phyloP scores from a whole-genome alignment of 1,140 invertebrate species.

The Heterodera schachtii region DNA sequence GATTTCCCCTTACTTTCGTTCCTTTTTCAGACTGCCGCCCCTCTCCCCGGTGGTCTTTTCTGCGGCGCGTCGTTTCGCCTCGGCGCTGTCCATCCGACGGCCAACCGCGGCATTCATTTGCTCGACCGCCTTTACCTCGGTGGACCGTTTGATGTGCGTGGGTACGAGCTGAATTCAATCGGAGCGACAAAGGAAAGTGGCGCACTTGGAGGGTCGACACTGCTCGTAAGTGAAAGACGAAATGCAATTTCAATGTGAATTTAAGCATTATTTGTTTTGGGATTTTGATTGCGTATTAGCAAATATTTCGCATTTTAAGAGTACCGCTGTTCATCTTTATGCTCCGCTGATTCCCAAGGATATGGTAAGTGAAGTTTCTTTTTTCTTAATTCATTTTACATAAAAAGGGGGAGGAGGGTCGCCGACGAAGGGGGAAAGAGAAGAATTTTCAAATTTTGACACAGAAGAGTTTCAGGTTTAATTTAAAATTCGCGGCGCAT shows the following conservation, averaged over 20 bases:
- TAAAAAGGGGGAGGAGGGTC: too few species aligned
- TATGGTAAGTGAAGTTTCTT: slow-evolving; percentile 40
- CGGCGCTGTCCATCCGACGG: slow-evolving; percentile 43
- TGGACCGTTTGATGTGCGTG: slow-evolving; percentile 60
- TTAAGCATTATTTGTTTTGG: too few species aligned
- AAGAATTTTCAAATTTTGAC: too few species aligned
- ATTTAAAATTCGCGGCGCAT: too few species aligned
- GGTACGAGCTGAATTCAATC: slow-evolving; percentile 61
- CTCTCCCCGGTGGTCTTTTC: slow-evolving; percentile 49
- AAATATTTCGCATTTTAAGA: background rate
- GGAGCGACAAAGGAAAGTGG: slow-evolving; percentile 49
- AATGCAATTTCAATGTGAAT: background rate
- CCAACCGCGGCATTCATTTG: slow-evolving; percentile 53
- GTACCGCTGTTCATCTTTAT: slow-evolving; percentile 55
- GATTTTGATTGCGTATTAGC: too few species aligned
- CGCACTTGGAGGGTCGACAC: slow-evolving; percentile 51
- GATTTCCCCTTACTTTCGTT: background rate
- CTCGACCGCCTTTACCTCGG: slow-evolving; percentile 61
- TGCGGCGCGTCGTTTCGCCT: slow-evolving; percentile 49
- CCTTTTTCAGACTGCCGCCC: slow-evolving; percentile 49
- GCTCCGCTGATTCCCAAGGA: slow-evolving; percentile 53
- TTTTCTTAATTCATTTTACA: background rate
- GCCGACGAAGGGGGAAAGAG: too few species aligned
- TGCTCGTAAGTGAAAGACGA: slow-evolving; percentile 10
- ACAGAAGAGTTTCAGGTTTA: too few species aligned